A percentile compares a stretch with the other conserved stretches of the same genome.
Evolutionary conservation across 2,888 invertebrate genomes (phyloP).

Genomic region (Allolobophora icterica): DNA sequence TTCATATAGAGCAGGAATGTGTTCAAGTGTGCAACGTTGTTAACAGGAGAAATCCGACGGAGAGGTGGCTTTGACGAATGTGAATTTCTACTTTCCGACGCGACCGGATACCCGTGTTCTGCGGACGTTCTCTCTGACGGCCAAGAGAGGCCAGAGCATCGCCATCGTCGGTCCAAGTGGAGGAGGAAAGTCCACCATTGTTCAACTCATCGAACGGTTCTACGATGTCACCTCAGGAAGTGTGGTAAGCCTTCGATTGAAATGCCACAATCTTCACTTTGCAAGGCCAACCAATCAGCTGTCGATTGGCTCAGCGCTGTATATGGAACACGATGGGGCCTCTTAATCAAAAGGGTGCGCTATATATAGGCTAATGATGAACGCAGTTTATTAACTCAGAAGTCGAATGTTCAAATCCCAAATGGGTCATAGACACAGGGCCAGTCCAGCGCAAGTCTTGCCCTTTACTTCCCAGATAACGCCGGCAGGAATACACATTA

Average conservation of each 20-base stretch:
- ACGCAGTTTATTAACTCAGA: too few species aligned
- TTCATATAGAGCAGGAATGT: not conserved
- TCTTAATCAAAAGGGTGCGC: too few species aligned
- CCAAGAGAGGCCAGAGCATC: constrained; percentile 46
- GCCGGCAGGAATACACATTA: too few species aligned
- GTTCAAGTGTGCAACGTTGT: not conserved
- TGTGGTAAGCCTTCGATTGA: constrained; percentile 44
- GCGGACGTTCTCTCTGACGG: constrained; percentile 29
- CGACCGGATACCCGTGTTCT: constrained; percentile 63
- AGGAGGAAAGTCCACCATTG: constrained; percentile 49
- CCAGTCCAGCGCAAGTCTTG: too few species aligned
- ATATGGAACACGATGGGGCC: too few species aligned
- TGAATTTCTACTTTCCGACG: constrained; percentile 67
- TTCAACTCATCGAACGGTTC: constrained; percentile 49
- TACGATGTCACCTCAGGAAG: constrained; percentile 47
- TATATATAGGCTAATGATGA: too few species aligned
- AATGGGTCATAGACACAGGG: too few species aligned
- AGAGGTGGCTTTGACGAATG: constrained; percentile 62
- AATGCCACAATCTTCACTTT: too few species aligned
- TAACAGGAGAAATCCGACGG: constrained; percentile 54
- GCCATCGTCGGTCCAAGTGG: constrained; percentile 51
- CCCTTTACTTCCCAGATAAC: too few species aligned
- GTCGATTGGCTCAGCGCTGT: too few species aligned
- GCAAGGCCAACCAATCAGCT: too few species aligned
- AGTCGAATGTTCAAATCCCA: too few species aligned